Conservation (phyloP, 2,113 vertebrate species). For the Canis aureus region DNA sequence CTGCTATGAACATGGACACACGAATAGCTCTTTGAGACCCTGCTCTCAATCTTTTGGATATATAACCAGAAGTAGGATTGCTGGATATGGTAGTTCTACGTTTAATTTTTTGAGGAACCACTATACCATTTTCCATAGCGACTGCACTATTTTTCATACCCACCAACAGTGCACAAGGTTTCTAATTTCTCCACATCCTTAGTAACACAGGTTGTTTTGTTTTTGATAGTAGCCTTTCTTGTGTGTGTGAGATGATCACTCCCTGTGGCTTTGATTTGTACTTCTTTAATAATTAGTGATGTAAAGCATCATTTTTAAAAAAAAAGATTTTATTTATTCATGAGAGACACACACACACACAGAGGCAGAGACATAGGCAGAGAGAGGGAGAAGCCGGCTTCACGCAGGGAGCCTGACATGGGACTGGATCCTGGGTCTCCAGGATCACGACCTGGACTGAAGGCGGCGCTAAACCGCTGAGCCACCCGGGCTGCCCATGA, state of each 20-base stretch:
- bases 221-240: neutral
- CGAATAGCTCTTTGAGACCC: neutral
- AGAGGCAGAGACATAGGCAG: no score
- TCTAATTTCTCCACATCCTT: neutral
- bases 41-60: neutral
- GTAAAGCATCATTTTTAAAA: neutral
- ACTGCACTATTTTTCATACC: neutral
- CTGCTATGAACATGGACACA: neutral
- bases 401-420: no score
- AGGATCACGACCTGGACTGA: no score
- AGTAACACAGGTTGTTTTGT: neutral
- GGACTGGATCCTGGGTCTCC: no score
- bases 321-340: no score
- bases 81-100: neutral
- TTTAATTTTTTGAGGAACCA: constrained; percentile 4
- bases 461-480: no score
- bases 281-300: constrained; percentile 31
- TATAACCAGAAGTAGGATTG: neutral
- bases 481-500: no score
- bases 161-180: neutral
- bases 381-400: no score
- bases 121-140: neutral
- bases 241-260: no score
- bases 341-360: no score
- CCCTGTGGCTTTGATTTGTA: neutral